Evolutionary conservation across 2,888 invertebrate species (phyloP).

Genomic region (Epinotia ramella): DNA sequence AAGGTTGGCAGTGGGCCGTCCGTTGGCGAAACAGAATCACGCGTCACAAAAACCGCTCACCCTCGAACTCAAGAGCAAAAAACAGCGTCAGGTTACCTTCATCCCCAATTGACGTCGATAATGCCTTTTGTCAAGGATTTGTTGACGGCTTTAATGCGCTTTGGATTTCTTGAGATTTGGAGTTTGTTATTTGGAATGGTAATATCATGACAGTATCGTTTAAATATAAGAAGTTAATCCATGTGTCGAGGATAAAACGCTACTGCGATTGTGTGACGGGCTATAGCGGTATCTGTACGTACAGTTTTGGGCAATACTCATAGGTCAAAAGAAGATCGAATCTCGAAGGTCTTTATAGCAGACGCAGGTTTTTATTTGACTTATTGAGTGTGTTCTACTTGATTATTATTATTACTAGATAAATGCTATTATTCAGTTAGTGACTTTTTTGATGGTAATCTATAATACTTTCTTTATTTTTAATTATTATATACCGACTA

Average conservation of each 20-base stretch:
- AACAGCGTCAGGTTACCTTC: slow-evolving; percentile 62
- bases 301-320: no score
- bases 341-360: no score
- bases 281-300: no score
- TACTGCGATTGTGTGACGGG: not conserved
- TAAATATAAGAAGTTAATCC: slow-evolving; percentile 6
- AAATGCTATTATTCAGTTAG: no score
- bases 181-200: slow-evolving; percentile 7
- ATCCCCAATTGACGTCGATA: slow-evolving; percentile 68
- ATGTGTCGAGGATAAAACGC: not conserved
- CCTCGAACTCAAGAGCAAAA: slow-evolving; percentile 35
- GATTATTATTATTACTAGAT: no score
- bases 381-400: no score
- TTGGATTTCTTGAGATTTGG: slow-evolving; percentile 17
- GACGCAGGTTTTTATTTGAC: no score
- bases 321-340: no score
- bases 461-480: no score
- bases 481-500: no score
- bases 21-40: slow-evolving; percentile 47
- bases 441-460: no score
- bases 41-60: slow-evolving; percentile 32
- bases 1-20: slow-evolving; percentile 49
- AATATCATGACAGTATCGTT: slow-evolving; percentile 17
- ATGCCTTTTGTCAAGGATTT: slow-evolving; percentile 36
- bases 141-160: slow-evolving; percentile 28